Conservation (phyloP, 2,797 vertebrate genomes). For the Clarias laeviceps region DNA sequence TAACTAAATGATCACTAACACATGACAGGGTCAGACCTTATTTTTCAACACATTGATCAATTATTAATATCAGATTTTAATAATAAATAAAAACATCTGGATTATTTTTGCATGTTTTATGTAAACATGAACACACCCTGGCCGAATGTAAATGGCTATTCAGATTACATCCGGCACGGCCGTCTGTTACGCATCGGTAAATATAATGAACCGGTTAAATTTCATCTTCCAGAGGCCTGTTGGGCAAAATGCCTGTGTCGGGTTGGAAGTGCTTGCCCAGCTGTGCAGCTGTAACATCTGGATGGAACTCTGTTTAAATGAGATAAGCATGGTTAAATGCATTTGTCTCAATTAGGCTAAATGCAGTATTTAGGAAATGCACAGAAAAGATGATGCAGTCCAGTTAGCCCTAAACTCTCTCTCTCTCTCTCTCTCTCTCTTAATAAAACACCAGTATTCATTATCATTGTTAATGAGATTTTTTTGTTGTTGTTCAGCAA, state of each 20-base stretch:
- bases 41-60: not conserved
- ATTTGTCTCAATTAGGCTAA: constrained; percentile 64
- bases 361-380: constrained; percentile 58
- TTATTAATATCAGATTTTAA: not conserved
- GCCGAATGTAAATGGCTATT: constrained; percentile 23
- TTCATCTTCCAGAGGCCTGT: constrained; percentile 41
- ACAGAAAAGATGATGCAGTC: constrained; percentile 42
- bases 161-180: constrained; percentile 7
- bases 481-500: too few relatives aligned
- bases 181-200: constrained; percentile 32
- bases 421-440: not conserved
- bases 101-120: not conserved
- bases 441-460: not conserved
- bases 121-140: constrained; percentile 10
- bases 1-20: not conserved
- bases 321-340: constrained; percentile 55
- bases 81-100: not conserved
- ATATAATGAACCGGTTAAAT: constrained; percentile 43
- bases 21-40: not conserved
- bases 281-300: constrained; percentile 64
- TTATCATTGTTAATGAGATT: not conserved
- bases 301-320: constrained; percentile 55
- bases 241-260: constrained; percentile 48
- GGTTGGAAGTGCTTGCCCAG: constrained; percentile 57
- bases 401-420: constrained; percentile 4